Conservation (phyloP, 2,888 invertebrate species). For the Melinaea menophilus region DNA sequence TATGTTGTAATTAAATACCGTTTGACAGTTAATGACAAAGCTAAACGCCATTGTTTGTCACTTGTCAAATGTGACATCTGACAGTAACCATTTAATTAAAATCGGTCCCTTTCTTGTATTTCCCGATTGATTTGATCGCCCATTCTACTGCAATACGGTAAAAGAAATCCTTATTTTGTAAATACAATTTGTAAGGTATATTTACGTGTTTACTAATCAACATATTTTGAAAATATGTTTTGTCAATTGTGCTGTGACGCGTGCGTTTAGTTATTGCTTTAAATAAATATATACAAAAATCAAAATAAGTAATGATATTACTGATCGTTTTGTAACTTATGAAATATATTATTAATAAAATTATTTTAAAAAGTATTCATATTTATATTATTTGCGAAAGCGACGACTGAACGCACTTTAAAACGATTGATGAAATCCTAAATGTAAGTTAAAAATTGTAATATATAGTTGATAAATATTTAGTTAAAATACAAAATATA, state of each 20-base stretch:
- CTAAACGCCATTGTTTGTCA: too few species aligned
- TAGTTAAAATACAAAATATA: slow-evolving; percentile 77
- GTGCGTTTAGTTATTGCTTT: slow-evolving; percentile 56
- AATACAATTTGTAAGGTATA: slow-evolving; percentile 74
- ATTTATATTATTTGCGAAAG: slow-evolving; percentile 35
- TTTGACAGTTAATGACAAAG: too few species aligned
- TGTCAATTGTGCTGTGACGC: slow-evolving; percentile 76
- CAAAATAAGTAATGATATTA: slow-evolving; percentile 7
- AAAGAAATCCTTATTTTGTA: slow-evolving; percentile 71
- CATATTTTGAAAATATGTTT: slow-evolving; percentile 78
- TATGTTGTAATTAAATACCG: too few species aligned
- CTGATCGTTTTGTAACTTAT: slow-evolving; percentile 9
- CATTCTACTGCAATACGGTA: slow-evolving; percentile 48
- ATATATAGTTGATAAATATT: slow-evolving; percentile 77
- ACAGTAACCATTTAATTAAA: slow-evolving; percentile 6
- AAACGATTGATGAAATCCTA: slow-evolving; percentile 71
- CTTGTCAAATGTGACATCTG: neutral
- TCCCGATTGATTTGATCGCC: slow-evolving; percentile 46
- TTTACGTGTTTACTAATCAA: slow-evolving; percentile 73
- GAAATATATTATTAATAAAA: slow-evolving; percentile 1
- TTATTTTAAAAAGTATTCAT: slow-evolving; percentile 7
- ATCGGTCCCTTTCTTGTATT: slow-evolving; percentile 32
- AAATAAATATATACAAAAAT: slow-evolving; percentile 21
- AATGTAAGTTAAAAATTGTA: slow-evolving; percentile 73
- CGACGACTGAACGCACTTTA: slow-evolving; percentile 54